Conservation (phyloP, 2,888 invertebrate species). For the Autographa gamma region DNA sequence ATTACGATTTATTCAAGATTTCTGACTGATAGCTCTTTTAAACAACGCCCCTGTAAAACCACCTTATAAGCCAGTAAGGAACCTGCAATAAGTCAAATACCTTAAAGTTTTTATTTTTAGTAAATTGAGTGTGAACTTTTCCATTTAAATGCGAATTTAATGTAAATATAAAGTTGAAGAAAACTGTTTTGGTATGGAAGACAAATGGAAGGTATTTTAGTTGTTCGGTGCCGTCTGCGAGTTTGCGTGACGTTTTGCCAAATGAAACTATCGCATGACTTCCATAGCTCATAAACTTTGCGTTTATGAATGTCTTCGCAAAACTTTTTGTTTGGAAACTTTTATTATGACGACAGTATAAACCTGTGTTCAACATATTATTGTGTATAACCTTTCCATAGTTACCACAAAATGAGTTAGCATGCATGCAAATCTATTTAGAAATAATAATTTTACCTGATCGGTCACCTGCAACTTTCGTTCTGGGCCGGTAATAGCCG, state of each 20-base stretch:
- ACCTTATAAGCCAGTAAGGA: no score
- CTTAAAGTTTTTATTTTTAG: slow-evolving; percentile 1
- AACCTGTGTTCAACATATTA: slow-evolving; percentile 41
- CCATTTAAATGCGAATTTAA: slow-evolving; percentile 41
- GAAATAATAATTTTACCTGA: no score
- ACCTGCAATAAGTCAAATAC: neutral
- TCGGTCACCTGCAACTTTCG: neutral
- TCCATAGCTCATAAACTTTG: slow-evolving; percentile 69
- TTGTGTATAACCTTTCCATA: slow-evolving; percentile 11
- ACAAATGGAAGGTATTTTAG: slow-evolving; percentile 64
- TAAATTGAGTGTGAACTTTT: slow-evolving; percentile 26
- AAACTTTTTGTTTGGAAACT: slow-evolving; percentile 69
- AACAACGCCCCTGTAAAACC: neutral
- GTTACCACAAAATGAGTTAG: neutral
- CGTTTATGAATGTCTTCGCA: slow-evolving; percentile 69
- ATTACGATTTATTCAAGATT: neutral
- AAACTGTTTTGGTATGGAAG: slow-evolving; percentile 49
- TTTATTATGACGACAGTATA: slow-evolving; percentile 58
- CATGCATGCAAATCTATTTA: neutral
- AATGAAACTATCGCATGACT: slow-evolving; percentile 75
- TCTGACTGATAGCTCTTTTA: neutral
- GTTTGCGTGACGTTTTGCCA: slow-evolving; percentile 68
- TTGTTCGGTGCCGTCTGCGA: slow-evolving; percentile 48
- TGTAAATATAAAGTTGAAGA: slow-evolving; percentile 40
- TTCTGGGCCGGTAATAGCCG: no score